These are phyloP conservation scores for Drosophila lacertosa DNA, from an alignment of 1,140 invertebrate genomes.

Conservation along the genomic window DNA sequence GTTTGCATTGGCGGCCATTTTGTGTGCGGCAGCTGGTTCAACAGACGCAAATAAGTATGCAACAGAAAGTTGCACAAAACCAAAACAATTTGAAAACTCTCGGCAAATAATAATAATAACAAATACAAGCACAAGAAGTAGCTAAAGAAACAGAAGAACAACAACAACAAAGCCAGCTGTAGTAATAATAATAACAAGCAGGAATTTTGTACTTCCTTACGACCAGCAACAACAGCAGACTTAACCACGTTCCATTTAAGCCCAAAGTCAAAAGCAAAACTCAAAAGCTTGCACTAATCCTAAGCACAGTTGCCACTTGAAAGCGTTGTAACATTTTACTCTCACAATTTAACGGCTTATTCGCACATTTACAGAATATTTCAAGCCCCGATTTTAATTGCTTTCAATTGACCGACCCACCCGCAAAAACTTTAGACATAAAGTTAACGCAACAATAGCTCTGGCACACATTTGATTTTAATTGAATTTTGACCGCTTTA, in stretches of 20 bases:
- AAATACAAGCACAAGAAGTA: neutral
- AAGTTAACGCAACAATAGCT: slow-evolving; percentile 52
- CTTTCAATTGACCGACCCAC: slow-evolving; percentile 66
- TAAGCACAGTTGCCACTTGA: neutral
- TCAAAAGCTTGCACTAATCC: slow-evolving; percentile 7
- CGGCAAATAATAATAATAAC: slow-evolving; percentile 8
- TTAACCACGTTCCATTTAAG: slow-evolving; percentile 7
- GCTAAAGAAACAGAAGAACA: neutral
- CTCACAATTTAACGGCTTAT: slow-evolving; percentile 5
- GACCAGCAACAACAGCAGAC: too few species aligned
- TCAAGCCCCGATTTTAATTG: slow-evolving; percentile 54
- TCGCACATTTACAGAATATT: neutral
- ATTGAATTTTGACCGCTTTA: slow-evolving; percentile 63
- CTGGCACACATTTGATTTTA: slow-evolving; percentile 59
- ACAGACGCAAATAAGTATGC: slow-evolving; percentile 24
- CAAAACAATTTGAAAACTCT: slow-evolving; percentile 6
- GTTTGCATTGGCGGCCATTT: slow-evolving; percentile 44
- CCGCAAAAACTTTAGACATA: slow-evolving; percentile 58
- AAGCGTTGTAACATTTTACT: neutral
- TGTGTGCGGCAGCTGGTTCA: slow-evolving; percentile 19
- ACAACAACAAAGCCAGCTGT: slow-evolving; percentile 8
- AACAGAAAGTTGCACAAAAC: slow-evolving; percentile 18
- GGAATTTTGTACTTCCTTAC: neutral
- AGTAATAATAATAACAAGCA: slow-evolving; percentile 18
- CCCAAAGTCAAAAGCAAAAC: neutral